Conservation (phyloP, 2,113 vertebrate genomes). For the Solea senegalensis region DNA sequence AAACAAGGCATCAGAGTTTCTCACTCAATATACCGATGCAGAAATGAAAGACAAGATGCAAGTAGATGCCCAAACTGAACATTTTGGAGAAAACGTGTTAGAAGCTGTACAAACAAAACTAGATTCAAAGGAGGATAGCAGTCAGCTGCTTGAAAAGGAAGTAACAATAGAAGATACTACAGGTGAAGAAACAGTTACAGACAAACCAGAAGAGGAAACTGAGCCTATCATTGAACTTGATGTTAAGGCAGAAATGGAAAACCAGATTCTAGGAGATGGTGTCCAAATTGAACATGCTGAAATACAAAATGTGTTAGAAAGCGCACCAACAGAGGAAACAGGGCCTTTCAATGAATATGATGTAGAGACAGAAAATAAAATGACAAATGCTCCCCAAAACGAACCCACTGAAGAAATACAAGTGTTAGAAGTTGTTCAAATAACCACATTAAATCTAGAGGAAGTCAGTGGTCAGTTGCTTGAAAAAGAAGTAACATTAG, state of each 20-base stretch:
- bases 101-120: slow-evolving; percentile 9
- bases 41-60: slow-evolving; percentile 33
- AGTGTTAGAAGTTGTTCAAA: not conserved
- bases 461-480: not conserved
- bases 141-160: not conserved
- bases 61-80: not conserved
- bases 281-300: slow-evolving; percentile 3
- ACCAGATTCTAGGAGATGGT: slow-evolving; percentile 17
- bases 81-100: not conserved
- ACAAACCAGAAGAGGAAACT: slow-evolving; percentile 4
- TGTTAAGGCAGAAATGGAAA: slow-evolving; percentile 5
- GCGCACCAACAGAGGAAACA: not conserved
- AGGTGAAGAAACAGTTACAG: not conserved
- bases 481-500: not conserved
- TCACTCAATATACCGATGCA: slow-evolving; percentile 28
- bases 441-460: not conserved
- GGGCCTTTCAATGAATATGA: not conserved
- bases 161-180: not conserved
- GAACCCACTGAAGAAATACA: not conserved
- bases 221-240: not conserved
- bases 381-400: not conserved
- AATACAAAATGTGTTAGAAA: slow-evolving; percentile 13
- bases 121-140: not conserved
- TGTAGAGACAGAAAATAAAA: too few relatives aligned
- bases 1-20: not conserved